phyloP scores from a whole-genome alignment of 30 jellyfish, hydroid and myxozoan species.

The Hydractinia symbiolongicarpus region DNA sequence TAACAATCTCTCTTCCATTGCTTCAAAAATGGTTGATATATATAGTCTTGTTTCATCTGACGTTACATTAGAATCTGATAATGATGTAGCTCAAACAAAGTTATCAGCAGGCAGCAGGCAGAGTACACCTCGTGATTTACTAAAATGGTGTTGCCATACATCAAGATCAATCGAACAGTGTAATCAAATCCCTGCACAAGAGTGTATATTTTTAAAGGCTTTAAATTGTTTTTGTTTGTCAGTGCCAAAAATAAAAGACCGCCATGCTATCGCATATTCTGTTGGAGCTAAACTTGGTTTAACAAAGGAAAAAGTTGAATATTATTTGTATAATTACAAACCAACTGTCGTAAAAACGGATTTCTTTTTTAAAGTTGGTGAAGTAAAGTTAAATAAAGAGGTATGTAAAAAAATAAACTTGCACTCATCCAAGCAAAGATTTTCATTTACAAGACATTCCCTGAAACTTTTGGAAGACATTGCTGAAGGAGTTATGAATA shows the following conservation, averaged over 20 bases:
- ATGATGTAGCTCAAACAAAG: constrained; percentile 42
- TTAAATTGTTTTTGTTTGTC: constrained; percentile 79
- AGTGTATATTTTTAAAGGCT: constrained; percentile 65
- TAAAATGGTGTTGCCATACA: constrained; percentile 70
- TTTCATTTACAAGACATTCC: constrained; percentile 75
- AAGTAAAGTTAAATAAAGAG: constrained; percentile 36
- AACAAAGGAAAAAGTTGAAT: constrained; percentile 56
- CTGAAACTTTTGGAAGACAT: constrained; percentile 58
- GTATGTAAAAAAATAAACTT: neutral
- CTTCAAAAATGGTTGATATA: constrained; percentile 56
- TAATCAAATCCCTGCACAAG: constrained; percentile 29
- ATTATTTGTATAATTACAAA: constrained; percentile 44
- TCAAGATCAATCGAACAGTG: constrained; percentile 30
- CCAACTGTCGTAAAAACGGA: constrained; percentile 48
- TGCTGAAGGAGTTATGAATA: constrained; percentile 58
- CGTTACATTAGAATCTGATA: constrained; percentile 32
- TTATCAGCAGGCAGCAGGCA: constrained; percentile 39
- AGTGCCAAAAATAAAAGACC: constrained; percentile 34
- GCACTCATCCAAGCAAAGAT: constrained; percentile 17
- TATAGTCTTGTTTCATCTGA: constrained; percentile 72
- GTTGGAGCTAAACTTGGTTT: constrained; percentile 79
- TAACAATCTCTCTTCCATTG: constrained; percentile 41
- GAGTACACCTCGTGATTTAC: constrained; percentile 64
- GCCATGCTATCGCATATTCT: constrained; percentile 46
- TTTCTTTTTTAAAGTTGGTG: constrained; percentile 50